These are phyloP conservation scores for Furnarius figulus DNA, from an alignment of 2,113 vertebrate species.

Conservation along the genomic window DNA sequence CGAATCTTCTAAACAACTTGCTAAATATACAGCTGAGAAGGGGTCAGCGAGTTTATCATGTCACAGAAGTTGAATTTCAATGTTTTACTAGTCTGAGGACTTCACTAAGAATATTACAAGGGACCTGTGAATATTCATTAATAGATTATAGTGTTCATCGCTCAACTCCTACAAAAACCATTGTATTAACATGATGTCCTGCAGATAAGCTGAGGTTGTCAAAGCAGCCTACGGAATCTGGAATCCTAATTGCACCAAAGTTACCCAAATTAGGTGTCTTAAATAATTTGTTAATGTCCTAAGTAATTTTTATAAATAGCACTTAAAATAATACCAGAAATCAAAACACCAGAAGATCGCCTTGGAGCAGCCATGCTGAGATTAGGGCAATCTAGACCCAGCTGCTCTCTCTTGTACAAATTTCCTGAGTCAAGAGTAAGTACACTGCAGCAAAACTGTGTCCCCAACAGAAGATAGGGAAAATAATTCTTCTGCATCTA, in stretches of 20 bases:
- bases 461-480: fast-evolving
- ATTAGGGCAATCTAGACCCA: background rate
- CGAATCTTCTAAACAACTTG: background rate
- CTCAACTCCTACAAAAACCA: background rate
- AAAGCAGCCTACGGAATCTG: background rate
- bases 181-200: background rate
- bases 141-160: background rate
- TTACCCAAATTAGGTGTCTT: background rate
- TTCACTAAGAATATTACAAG: background rate
- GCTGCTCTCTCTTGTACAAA: background rate
- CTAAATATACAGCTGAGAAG: background rate
- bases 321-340: background rate
- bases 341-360: background rate
- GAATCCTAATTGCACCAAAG: background rate
- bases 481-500: background rate
- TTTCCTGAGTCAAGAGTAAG: background rate
- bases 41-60: background rate
- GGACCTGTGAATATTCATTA: background rate
- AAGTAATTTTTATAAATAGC: background rate
- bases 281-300: background rate
- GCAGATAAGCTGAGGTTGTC: background rate
- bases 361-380: background rate
- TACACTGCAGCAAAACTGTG: background rate
- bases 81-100: background rate
- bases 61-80: background rate